Evolutionary conservation across 2,888 invertebrate species (phyloP).

Genomic region (Brachynemurus nebulosus): DNA sequence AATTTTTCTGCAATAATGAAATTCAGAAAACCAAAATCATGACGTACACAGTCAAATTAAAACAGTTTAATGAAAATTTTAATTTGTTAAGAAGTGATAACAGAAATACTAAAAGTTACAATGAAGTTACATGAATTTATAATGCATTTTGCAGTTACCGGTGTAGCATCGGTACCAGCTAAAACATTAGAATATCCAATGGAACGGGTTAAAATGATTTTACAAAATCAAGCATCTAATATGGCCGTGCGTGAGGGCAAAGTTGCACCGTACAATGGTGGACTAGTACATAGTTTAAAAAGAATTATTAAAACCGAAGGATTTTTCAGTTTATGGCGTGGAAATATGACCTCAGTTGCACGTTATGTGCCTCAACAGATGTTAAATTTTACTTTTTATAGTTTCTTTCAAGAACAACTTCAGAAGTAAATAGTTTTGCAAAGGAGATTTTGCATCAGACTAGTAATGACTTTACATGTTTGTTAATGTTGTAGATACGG

Average conservation of each 20-base stretch:
- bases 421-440: too few species aligned
- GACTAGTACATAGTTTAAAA: neutral
- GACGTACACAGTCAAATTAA: too few species aligned
- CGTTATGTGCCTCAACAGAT: neutral
- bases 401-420: too few species aligned
- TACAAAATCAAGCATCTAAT: neutral
- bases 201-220: neutral
- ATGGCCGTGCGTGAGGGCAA: neutral
- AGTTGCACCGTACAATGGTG: neutral
- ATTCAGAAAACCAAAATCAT: too few species aligned
- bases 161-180: neutral
- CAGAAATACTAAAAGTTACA: too few species aligned
- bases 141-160: neutral
- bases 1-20: too few species aligned
- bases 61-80: too few species aligned
- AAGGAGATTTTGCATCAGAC: too few species aligned
- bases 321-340: neutral
- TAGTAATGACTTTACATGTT: too few species aligned
- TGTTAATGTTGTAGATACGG: too few species aligned
- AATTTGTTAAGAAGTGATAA: too few species aligned
- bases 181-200: neutral
- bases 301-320: neutral
- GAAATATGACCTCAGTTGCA: neutral
- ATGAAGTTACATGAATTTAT: neutral
- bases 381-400: neutral